These are phyloP conservation scores for Poeciliopsis turneri DNA, from an alignment of 2,797 vertebrate genomes.

Conservation along the genomic window DNA sequence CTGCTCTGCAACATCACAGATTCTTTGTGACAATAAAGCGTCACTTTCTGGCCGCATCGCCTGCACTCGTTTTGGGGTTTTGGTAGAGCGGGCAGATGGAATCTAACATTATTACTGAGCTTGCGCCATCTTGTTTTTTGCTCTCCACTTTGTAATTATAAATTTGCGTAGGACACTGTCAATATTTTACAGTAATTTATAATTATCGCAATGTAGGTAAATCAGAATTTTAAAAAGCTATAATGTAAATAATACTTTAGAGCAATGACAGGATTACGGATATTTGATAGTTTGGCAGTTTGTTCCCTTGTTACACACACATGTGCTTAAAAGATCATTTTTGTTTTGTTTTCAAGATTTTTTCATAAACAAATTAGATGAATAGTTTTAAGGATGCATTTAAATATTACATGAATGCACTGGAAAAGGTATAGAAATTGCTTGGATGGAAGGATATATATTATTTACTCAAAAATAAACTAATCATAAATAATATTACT, in stretches of 20 bases:
- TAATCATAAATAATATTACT: background rate
- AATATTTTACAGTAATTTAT: background rate
- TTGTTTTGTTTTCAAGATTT: background rate
- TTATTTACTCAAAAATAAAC: background rate
- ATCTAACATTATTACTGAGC: background rate
- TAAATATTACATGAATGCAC: background rate
- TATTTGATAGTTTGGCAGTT: background rate
- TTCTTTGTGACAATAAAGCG: background rate
- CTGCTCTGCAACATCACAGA: background rate
- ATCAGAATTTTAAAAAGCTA: background rate
- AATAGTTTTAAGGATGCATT: background rate
- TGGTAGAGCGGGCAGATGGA: constrained; percentile 7
- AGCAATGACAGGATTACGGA: background rate
- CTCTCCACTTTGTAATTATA: background rate
- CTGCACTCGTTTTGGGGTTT: constrained; percentile 19
- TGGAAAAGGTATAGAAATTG: background rate
- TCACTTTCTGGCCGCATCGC: constrained; percentile 4
- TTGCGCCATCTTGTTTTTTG: background rate
- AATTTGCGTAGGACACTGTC: background rate
- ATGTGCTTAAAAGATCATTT: background rate
- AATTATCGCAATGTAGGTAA: background rate
- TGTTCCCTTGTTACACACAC: background rate
- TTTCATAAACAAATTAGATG: background rate
- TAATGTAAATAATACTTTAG: background rate
- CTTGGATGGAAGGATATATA: background rate